Percentiles rank a stretch among this genome's conserved stretches.
phyloP scores from a whole-genome alignment of 2,888 invertebrate genomes.

The Brachypalpus laphriformis region DNA sequence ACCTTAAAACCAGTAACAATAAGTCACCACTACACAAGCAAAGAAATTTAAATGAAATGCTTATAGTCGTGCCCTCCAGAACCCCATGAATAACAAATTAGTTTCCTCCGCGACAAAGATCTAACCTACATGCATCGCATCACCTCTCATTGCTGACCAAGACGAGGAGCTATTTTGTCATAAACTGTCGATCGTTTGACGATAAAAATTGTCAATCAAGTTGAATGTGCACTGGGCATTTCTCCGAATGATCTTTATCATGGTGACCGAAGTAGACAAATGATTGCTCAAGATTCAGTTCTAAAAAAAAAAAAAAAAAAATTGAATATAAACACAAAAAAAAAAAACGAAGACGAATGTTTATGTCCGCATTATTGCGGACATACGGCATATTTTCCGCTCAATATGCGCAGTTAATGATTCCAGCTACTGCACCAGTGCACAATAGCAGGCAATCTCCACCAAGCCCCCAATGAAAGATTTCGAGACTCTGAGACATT shows the following conservation, averaged over 20 bases:
- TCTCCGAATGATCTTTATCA: slow-evolving; percentile 3
- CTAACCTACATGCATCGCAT: slow-evolving; percentile 28
- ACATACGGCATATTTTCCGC: slow-evolving; percentile 64
- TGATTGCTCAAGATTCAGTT: not conserved
- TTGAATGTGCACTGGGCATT: slow-evolving; percentile 9
- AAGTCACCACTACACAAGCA: slow-evolving; percentile 20
- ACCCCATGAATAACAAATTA: slow-evolving; percentile 47
- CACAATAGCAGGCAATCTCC: not conserved
- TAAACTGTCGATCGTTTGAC: slow-evolving; percentile 47
- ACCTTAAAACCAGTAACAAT: slow-evolving; percentile 35
- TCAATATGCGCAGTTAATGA: slow-evolving; percentile 65
- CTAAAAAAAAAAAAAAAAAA: not conserved
- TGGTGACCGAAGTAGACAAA: not conserved
- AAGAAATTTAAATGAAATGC: slow-evolving; percentile 30
- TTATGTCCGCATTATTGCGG: slow-evolving; percentile 39
- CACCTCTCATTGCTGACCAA: slow-evolving; percentile 54
- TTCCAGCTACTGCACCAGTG: slow-evolving; percentile 48
- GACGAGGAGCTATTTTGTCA: slow-evolving; percentile 44
- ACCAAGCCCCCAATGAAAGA: slow-evolving; percentile 34
- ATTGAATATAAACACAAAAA: not conserved
- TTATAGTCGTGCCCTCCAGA: slow-evolving; percentile 27
- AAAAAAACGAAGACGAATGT: slow-evolving; percentile 14
- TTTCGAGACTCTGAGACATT: slow-evolving; percentile 9
- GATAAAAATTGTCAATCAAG: slow-evolving; percentile 55
- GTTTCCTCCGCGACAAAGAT: slow-evolving; percentile 35